Evolutionary conservation across 1,140 invertebrate species (phyloP).

Genomic region (Platorchestia sp.): DNA sequence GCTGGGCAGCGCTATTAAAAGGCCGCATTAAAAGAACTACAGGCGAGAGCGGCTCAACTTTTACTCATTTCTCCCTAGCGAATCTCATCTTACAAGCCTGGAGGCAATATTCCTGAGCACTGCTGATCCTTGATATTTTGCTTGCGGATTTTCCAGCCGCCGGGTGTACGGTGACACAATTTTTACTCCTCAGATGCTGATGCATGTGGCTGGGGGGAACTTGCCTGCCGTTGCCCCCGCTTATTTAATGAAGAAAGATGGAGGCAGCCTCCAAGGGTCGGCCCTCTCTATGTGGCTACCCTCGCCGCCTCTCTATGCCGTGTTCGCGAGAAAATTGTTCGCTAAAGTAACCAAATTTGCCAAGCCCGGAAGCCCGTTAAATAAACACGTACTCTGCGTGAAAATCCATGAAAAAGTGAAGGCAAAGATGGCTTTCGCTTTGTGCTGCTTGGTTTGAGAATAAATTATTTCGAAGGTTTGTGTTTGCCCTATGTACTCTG

Average conservation of each 20-base stretch:
- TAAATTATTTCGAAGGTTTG: not conserved
- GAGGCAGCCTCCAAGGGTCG: not conserved
- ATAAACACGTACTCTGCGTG: not conserved
- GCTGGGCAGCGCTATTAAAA: not conserved
- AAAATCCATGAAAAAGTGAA: not conserved
- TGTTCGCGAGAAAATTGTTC: not conserved
- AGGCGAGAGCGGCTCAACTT: not conserved
- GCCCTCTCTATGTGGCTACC: not conserved
- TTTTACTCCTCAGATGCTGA: not conserved
- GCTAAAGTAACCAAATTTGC: not conserved
- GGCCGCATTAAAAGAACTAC: not conserved
- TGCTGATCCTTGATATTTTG: not conserved
- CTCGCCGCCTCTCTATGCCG: not conserved
- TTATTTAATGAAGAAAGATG: slow-evolving; percentile 41
- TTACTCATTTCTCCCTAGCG: not conserved
- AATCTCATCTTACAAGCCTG: not conserved
- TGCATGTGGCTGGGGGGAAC: not conserved
- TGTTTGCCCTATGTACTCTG: not conserved
- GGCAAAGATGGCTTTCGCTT: not conserved
- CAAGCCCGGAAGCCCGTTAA: not conserved
- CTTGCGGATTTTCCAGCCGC: not conserved
- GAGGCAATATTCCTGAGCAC: slow-evolving; percentile 38
- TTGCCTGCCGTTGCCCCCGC: not conserved
- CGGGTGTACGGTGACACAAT: slow-evolving; percentile 11
- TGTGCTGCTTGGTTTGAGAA: not conserved